A percentile compares a stretch with the other conserved stretches of the same genome.
Conservation (phyloP, 2,797 vertebrate genomes). For the Muscicapa comitata region DNA sequence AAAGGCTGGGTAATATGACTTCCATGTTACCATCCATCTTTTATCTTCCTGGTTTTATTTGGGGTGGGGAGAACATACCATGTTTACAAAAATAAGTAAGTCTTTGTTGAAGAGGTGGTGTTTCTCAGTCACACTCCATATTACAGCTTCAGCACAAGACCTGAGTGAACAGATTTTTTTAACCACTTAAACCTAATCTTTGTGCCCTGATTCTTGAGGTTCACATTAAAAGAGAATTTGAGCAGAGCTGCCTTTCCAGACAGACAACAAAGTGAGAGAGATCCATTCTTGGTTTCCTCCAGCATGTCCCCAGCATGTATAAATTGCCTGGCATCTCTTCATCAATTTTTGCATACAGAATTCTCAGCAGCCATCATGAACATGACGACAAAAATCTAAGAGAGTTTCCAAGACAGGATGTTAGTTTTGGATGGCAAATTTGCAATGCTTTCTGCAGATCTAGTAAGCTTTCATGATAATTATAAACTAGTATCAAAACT, state of each 20-base stretch:
- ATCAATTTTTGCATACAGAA: not conserved
- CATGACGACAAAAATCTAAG: not conserved
- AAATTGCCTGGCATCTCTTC: not conserved
- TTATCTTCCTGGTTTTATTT: not conserved
- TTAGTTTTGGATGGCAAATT: not conserved
- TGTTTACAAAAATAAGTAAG: not conserved
- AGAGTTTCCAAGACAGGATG: not conserved
- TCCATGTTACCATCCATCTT: not conserved
- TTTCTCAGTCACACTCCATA: not conserved
- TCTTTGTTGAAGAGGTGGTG: not conserved
- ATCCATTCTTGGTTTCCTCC: not conserved
- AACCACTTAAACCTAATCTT: not conserved
- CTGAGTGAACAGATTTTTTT: not conserved
- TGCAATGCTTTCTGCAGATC: not conserved
- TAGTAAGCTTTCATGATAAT: not conserved
- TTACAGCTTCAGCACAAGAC: not conserved
- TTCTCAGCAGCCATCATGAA: not conserved
- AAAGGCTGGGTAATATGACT: not conserved
- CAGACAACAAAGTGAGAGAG: not conserved
- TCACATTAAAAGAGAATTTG: not conserved
- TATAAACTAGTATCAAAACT: not conserved
- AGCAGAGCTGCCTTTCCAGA: not conserved
- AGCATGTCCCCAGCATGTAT: not conserved
- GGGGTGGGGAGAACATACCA: not conserved
- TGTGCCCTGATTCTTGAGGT: not conserved